Evolutionary conservation across 1,140 invertebrate genomes (phyloP).

Genomic region (Pachyrhynchus sulphureomaculatus): DNA sequence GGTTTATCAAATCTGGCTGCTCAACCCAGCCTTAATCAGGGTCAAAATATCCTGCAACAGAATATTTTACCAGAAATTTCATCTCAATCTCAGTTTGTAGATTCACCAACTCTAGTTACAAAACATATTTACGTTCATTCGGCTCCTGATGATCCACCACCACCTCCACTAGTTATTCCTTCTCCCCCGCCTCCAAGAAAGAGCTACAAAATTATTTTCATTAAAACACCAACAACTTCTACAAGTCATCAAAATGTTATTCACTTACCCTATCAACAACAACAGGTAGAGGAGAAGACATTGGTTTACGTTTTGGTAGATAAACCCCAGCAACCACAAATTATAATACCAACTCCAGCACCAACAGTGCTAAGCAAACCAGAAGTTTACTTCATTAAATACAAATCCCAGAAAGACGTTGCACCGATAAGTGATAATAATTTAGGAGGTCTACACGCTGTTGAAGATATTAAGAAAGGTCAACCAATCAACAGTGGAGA

Average conservation of each 20-base stretch:
- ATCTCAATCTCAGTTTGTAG: background rate
- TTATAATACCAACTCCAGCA: constrained; percentile 72
- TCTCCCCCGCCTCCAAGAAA: constrained; percentile 12
- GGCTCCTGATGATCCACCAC: constrained; percentile 19
- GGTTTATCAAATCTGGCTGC: no score
- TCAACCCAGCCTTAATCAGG: no score
- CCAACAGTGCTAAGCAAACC: constrained; percentile 81
- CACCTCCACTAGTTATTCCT: constrained; percentile 5
- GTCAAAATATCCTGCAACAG: no score
- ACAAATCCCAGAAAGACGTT: constrained; percentile 62
- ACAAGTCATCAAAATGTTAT: background rate
- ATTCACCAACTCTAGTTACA: constrained; percentile 1
- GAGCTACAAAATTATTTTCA: constrained; percentile 34
- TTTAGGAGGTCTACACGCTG: background rate
- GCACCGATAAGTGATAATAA: constrained; percentile 41
- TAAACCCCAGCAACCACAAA: constrained; percentile 78
- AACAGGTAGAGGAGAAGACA: constrained; percentile 72
- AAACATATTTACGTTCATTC: constrained; percentile 28
- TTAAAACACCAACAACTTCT: constrained; percentile 25
- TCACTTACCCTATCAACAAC: background rate
- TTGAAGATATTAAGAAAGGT: constrained; percentile 1
- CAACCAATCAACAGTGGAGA: constrained; percentile 12
- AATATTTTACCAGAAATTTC: no score
- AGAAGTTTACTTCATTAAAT: constrained; percentile 85
- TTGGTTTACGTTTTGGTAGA: constrained; percentile 85